Conservation (phyloP, 1,140 invertebrate species). For the Micrasema longulum region DNA sequence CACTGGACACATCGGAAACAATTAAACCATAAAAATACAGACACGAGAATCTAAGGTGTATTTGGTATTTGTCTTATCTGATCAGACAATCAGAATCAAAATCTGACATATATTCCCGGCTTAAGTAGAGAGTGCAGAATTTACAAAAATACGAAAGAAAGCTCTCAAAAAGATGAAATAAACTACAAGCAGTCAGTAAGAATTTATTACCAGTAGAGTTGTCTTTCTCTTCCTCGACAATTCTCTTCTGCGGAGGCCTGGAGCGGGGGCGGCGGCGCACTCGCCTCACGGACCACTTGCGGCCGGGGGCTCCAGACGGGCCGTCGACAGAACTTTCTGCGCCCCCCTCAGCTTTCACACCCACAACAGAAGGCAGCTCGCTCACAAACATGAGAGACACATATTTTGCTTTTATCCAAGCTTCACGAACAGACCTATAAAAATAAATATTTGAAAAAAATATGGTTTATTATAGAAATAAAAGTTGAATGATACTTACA, state of each 20-base stretch:
- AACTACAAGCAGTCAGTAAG: no score
- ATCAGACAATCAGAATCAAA: no score
- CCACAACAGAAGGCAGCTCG: conserved; percentile 53
- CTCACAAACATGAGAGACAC: conserved; percentile 64
- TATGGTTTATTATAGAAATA: not conserved
- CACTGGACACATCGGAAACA: no score
- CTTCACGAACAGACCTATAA: conserved; percentile 74
- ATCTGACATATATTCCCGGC: no score
- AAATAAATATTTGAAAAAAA: conserved; percentile 27
- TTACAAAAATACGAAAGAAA: no score
- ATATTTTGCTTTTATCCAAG: conserved; percentile 85
- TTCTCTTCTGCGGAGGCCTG: conserved; percentile 18
- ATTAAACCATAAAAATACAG: no score
- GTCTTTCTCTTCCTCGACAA: conserved; percentile 4
- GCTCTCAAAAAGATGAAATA: no score
- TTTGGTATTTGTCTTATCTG: no score
- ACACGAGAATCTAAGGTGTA: no score
- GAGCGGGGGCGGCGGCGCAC: conserved; percentile 56
- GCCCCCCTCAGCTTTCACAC: not conserved
- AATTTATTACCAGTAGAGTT: not conserved
- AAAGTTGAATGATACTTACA: not conserved
- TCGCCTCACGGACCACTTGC: conserved; percentile 64
- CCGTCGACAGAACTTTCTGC: not conserved
- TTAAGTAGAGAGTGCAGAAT: no score
- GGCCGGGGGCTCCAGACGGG: conserved; percentile 38